A percentile compares a stretch with the other conserved stretches of the same genome.
phyloP scores from a whole-genome alignment of 2,113 vertebrate species.

The Apodemus speciosus region DNA sequence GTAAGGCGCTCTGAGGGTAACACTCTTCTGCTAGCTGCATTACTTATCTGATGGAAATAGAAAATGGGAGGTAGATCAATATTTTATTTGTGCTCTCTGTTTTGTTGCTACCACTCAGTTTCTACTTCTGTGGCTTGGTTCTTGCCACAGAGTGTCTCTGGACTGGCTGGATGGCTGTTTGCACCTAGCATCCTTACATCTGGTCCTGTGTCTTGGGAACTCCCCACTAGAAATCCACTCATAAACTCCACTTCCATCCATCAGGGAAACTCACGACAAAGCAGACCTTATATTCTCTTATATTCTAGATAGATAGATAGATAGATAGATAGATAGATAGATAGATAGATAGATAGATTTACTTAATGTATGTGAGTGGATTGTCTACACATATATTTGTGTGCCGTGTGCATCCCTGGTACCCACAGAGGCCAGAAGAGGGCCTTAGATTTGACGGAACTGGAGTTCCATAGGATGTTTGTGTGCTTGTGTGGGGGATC shows the following conservation, averaged over 20 bases:
- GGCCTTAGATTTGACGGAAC: no score
- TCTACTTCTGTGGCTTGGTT: not conserved
- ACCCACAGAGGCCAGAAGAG: not conserved
- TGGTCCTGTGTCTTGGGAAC: not conserved
- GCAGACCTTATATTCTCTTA: not conserved
- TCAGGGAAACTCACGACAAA: not conserved
- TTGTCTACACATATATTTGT: not conserved
- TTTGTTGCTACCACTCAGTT: conserved; percentile 21
- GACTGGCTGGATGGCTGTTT: not conserved
- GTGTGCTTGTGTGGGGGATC: no score
- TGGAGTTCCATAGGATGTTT: not conserved
- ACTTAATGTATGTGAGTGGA: not conserved
- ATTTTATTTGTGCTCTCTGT: conserved; percentile 76
- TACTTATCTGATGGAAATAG: conserved; percentile 62
- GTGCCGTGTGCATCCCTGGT: not conserved
- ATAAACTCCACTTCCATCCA: not conserved
- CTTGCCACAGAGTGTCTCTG: not conserved
- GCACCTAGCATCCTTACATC: not conserved
- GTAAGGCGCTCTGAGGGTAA: conserved; percentile 35
- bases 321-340: no score
- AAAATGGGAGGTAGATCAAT: conserved; percentile 69
- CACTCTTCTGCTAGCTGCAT: conserved; percentile 67
- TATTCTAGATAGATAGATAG: no score
- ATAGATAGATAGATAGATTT: not conserved
- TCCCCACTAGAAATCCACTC: not conserved